These are phyloP conservation scores for Strix uralensis DNA, from an alignment of 2,113 vertebrate genomes.

Conservation along the genomic window DNA sequence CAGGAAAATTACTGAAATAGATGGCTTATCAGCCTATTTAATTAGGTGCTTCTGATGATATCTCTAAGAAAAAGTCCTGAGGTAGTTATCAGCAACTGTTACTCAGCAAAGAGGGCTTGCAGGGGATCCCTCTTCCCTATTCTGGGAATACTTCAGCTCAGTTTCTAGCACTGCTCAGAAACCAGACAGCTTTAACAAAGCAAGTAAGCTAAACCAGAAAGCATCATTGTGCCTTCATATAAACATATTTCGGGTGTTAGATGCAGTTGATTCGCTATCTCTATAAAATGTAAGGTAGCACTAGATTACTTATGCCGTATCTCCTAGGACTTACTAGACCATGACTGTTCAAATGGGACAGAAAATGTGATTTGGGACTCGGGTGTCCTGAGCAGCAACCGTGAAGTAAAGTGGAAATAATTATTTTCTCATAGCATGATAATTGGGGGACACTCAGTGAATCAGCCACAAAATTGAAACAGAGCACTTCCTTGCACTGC, in stretches of 20 bases:
- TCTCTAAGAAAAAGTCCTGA: neutral
- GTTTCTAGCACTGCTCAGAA: neutral
- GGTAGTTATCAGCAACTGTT: neutral
- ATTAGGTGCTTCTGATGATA: neutral
- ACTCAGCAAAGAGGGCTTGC: neutral
- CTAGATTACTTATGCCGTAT: neutral
- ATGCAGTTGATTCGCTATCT: neutral
- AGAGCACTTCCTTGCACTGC: neutral
- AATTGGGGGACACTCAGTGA: neutral
- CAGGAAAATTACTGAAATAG: slow-evolving; percentile 13
- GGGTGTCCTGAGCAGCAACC: neutral
- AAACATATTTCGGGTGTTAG: neutral
- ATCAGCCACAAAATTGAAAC: neutral
- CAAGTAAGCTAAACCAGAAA: neutral
- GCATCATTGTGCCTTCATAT: neutral
- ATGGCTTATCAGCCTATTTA: slow-evolving; percentile 17
- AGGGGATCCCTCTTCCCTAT: neutral
- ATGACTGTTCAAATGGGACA: neutral
- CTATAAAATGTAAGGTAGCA: neutral
- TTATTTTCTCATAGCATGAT: neutral
- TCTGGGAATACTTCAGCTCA: neutral
- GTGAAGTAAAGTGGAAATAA: neutral
- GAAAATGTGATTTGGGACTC: neutral
- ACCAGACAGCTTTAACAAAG: neutral
- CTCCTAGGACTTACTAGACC: neutral